Base-by-base conservation (phyloP, 2,113 vertebrate species). In the Xyliphius kryptos region DNA sequence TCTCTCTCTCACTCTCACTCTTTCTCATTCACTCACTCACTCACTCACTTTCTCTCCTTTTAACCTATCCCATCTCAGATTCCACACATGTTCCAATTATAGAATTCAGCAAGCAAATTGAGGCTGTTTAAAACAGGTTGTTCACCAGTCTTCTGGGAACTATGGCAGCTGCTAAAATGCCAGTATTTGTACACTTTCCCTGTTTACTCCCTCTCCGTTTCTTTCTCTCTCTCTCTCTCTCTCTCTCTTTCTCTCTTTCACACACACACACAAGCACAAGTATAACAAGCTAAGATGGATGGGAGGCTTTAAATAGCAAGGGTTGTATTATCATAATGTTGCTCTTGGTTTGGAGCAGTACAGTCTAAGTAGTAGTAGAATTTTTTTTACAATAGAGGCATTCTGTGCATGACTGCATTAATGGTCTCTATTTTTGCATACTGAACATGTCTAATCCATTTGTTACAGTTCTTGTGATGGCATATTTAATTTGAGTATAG, bases 401-500 rank as follows among this genome's bases (percentile, higher is more conserved):
- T 90, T 89, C 87, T 82, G 88, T 86, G 87, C 86, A 89, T 92
- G 90, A 89, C 83, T 87, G 89, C 88, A 89, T 96, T 97, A 97
- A 97, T 93, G 90, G 92, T 94, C 92, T 90, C 90, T 92, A 94
- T 96, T 97, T 97, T 92, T 92, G 92, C 94, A 95, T 94, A 92
- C 93, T 86, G 91, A 92, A 94, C 91, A 93, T 97, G 94, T 97
- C 95, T 95, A 91, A 92, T 95, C 92, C 93, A 97, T 98, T 96
- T 90, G 94, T 97, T 94, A 98, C 92, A 93, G 91, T 88, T 89
- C 91, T 90, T 89, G 84, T 98, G 94, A 97, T 92, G 94, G 94
- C 93, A 97, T 98, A 97, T 94, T 98, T 97, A 95, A 98, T 98
- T 97, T 97, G 91, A 93, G 96, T 93, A 91, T 93, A 97, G 92